Percentiles rank a stretch among this genome's conserved stretches.
Conservation (phyloP, 2,888 invertebrate species). For the Oxystoma pomonae region DNA sequence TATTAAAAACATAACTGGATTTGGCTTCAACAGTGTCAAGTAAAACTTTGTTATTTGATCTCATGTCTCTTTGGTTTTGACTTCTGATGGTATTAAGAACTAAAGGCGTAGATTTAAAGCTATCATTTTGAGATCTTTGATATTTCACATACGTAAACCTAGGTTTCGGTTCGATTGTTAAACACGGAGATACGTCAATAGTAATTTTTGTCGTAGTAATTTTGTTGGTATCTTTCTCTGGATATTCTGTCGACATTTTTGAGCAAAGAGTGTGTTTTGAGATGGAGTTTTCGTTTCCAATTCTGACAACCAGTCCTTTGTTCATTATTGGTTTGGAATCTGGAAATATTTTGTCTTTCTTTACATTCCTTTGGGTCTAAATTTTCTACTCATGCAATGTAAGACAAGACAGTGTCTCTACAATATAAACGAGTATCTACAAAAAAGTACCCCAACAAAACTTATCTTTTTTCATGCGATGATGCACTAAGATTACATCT, state of each 20-base stretch:
- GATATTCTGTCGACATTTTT: conserved; percentile 41
- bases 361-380: not conserved
- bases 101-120: conserved; percentile 48
- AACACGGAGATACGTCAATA: conserved; percentile 46
- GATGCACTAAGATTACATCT: too few species aligned
- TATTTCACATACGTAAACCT: conserved; percentile 32
- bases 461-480: too few species aligned
- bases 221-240: conserved; percentile 37
- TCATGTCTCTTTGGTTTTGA: conserved; percentile 18
- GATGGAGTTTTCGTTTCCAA: conserved; percentile 42
- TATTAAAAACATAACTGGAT: not conserved
- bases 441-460: too few species aligned
- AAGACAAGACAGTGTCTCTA: too few species aligned
- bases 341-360: conserved; percentile 27
- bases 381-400: not conserved
- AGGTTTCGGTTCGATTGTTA: conserved; percentile 22
- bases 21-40: not conserved
- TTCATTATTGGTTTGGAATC: conserved; percentile 45
- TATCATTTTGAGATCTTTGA: conserved; percentile 38
- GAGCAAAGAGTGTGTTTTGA: conserved; percentile 44
- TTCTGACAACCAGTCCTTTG: conserved; percentile 48
- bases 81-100: conserved; percentile 45
- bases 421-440: too few species aligned
- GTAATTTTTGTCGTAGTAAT: conserved; percentile 49
- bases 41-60: not conserved